Evolutionary conservation across 2,888 invertebrate species (phyloP).

Genomic region (Mesodorylaimus sp.): DNA sequence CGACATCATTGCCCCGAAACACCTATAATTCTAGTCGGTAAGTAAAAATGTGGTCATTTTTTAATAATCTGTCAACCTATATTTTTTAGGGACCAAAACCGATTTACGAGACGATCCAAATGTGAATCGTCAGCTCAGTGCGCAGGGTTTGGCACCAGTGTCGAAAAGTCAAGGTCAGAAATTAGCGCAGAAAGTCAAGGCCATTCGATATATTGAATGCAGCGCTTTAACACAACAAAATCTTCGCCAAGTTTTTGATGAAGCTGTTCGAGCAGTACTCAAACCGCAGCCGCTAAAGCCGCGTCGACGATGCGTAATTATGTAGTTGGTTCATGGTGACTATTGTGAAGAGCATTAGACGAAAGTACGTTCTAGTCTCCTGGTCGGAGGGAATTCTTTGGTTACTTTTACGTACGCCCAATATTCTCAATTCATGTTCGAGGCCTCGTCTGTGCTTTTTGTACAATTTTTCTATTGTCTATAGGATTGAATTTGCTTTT

Average conservation of each 20-base stretch:
- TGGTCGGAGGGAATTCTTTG: no score
- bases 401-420: no score
- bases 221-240: slow-evolving; percentile 95
- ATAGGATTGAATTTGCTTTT: no score
- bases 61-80: not conserved
- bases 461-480: no score
- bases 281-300: slow-evolving; percentile 84
- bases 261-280: slow-evolving; percentile 88
- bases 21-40: slow-evolving; percentile 91
- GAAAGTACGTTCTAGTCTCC: no score
- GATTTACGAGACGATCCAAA: slow-evolving; percentile 95
- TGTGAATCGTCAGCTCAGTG: slow-evolving; percentile 68
- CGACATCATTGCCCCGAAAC: slow-evolving; percentile 99
- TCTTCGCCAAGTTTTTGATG: slow-evolving; percentile 81
- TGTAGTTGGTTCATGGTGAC: no score
- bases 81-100: slow-evolving; percentile 69
- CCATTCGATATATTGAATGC: slow-evolving; percentile 97
- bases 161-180: slow-evolving; percentile 95
- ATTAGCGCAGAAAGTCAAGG: slow-evolving; percentile 91
- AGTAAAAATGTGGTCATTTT: slow-evolving; percentile 27
- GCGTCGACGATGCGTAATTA: slow-evolving; percentile 24
- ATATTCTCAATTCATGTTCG: no score
- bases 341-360: no score
- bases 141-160: slow-evolving; percentile 82
- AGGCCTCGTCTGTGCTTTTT: no score